phyloP scores from a whole-genome alignment of 2,797 vertebrate genomes.

The Cynodonichthys magdalenae region DNA sequence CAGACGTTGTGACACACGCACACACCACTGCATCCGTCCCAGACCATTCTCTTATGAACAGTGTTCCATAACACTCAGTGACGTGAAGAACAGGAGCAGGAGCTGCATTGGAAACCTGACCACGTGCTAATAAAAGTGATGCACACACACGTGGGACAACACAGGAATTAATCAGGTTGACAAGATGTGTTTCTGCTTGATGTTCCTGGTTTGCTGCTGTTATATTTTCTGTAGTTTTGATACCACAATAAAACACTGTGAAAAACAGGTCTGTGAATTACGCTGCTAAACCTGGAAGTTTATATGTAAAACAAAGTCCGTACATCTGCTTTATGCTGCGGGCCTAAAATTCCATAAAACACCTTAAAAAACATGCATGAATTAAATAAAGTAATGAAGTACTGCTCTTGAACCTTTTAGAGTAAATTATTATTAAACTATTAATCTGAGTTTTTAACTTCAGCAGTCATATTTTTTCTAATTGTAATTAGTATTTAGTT shows the following conservation, averaged over 20 bases:
- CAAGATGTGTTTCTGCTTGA: neutral
- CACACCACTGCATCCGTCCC: slow-evolving; percentile 81
- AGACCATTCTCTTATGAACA: slow-evolving; percentile 38
- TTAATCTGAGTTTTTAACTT: too few species aligned
- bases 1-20: slow-evolving; percentile 85
- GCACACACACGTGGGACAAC: neutral
- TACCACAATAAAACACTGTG: slow-evolving; percentile 28
- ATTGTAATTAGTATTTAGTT: too few species aligned
- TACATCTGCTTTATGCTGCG: neutral
- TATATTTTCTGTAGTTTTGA: slow-evolving; percentile 15
- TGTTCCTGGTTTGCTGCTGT: slow-evolving; percentile 5
- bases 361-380: too few species aligned
- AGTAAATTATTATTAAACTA: too few species aligned
- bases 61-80: slow-evolving; percentile 29
- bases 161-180: neutral
- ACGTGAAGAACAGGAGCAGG: slow-evolving; percentile 1
- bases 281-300: neutral
- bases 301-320: neutral
- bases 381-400: too few species aligned
- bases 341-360: too few species aligned
- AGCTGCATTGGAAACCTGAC: slow-evolving; percentile 22
- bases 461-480: too few species aligned
- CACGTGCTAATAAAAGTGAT: neutral
- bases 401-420: too few species aligned
- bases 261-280: slow-evolving; percentile 12